phyloP scores from a whole-genome alignment of 2,113 vertebrate genomes.

The Oenanthe oenanthe region DNA sequence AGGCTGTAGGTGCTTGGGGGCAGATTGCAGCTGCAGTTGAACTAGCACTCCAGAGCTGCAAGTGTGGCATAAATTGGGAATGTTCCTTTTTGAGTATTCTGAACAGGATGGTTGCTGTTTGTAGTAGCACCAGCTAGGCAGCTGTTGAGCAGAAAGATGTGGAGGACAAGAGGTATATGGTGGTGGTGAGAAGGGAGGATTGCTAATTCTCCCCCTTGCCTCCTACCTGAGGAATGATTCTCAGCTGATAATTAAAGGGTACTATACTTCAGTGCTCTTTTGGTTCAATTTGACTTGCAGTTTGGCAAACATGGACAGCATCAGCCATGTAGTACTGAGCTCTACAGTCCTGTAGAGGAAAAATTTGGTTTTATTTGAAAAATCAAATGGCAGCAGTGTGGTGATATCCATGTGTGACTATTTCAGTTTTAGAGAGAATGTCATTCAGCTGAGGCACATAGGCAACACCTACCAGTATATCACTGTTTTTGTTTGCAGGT shows the following conservation, averaged over 20 bases:
- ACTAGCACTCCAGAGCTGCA: not conserved
- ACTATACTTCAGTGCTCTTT: not conserved
- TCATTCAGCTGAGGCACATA: not conserved
- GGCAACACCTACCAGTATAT: not conserved
- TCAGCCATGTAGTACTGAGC: not conserved
- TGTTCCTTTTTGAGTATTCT: not conserved
- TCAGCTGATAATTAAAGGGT: not conserved
- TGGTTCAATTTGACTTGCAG: not conserved
- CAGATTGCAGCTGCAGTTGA: not conserved
- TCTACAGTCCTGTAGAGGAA: not conserved
- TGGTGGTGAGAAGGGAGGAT: not conserved
- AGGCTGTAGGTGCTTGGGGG: not conserved
- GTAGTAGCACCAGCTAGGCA: not conserved
- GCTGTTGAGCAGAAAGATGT: not conserved
- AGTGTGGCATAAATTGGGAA: not conserved
- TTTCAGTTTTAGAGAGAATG: not conserved
- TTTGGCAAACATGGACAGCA: not conserved
- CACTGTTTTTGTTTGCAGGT: not conserved
- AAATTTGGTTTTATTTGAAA: not conserved
- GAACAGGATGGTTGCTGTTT: not conserved
- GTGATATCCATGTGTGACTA: not conserved
- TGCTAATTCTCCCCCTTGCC: rapidly evolving
- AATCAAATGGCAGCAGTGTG: not conserved
- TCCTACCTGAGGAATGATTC: not conserved
- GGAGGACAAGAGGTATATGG: not conserved